These are phyloP conservation scores for Oceanodroma leucorhoa DNA, from an alignment of 2,797 vertebrate genomes.

Conservation along the genomic window DNA sequence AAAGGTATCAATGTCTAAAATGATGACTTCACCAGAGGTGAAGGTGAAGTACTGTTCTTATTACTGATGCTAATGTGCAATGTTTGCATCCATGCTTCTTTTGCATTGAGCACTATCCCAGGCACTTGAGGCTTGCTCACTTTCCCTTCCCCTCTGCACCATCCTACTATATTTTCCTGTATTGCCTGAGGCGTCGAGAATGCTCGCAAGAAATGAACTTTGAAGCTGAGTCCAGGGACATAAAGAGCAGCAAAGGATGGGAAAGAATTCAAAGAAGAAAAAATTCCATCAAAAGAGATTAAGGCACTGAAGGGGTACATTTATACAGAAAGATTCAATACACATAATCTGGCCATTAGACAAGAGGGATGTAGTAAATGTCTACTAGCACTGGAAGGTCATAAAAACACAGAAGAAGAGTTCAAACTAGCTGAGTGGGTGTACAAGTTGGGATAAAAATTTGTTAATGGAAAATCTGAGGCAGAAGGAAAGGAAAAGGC, in stretches of 20 bases:
- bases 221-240: not conserved
- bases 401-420: conserved; percentile 18
- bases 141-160: not conserved
- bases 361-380: conserved; percentile 19
- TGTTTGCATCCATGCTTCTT: not conserved
- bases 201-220: not conserved
- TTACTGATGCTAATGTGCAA: not conserved
- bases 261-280: not conserved
- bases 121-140: not conserved
- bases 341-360: not conserved
- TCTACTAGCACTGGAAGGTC: not conserved
- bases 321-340: not conserved
- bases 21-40: not conserved
- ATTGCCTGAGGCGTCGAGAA: not conserved
- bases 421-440: conserved; percentile 30
- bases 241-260: not conserved
- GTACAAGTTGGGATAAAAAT: conserved; percentile 26
- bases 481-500: conserved; percentile 27
- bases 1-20: not conserved
- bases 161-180: not conserved
- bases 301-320: not conserved
- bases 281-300: not conserved
- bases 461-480: conserved; percentile 32
- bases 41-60: not conserved
- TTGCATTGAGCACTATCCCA: not conserved